Evolutionary conservation across 2,888 invertebrate species (phyloP).

Genomic region (Zygogramma bicolorata): DNA sequence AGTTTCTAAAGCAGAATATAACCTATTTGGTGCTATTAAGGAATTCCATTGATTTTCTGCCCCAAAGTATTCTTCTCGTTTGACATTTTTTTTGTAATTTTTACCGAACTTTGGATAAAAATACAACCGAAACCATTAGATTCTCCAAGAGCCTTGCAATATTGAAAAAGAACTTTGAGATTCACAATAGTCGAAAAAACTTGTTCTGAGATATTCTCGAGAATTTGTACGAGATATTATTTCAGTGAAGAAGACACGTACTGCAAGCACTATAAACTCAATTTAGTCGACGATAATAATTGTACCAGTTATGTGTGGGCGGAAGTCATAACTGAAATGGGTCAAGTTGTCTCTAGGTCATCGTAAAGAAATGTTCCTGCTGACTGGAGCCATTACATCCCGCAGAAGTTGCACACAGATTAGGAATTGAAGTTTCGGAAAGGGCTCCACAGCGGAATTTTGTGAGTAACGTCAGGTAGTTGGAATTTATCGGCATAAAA

Average conservation of each 20-base stretch:
- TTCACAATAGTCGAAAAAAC: too few relatives aligned
- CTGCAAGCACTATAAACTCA: neutral
- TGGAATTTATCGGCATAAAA: conserved; percentile 4
- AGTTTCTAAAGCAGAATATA: too few relatives aligned
- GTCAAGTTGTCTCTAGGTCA: conserved; percentile 7
- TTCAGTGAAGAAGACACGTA: neutral
- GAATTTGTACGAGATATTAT: neutral
- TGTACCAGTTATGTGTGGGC: neutral
- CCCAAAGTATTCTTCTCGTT: too few relatives aligned
- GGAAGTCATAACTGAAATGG: neutral
- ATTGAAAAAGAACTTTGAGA: too few relatives aligned
- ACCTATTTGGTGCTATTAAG: too few relatives aligned
- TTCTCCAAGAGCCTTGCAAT: too few relatives aligned
- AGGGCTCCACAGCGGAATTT: neutral
- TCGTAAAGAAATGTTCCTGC: neutral
- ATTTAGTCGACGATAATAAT: neutral
- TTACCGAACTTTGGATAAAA: too few relatives aligned
- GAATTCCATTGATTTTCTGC: too few relatives aligned
- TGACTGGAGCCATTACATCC: neutral
- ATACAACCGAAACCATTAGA: too few relatives aligned
- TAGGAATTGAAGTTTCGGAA: neutral
- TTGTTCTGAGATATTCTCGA: too few relatives aligned
- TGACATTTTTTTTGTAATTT: too few relatives aligned
- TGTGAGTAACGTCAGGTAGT: neutral
- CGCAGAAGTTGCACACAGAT: neutral